Evolutionary conservation across 1,140 invertebrate genomes (phyloP).

Genomic region (Elysia chlorotica): DNA sequence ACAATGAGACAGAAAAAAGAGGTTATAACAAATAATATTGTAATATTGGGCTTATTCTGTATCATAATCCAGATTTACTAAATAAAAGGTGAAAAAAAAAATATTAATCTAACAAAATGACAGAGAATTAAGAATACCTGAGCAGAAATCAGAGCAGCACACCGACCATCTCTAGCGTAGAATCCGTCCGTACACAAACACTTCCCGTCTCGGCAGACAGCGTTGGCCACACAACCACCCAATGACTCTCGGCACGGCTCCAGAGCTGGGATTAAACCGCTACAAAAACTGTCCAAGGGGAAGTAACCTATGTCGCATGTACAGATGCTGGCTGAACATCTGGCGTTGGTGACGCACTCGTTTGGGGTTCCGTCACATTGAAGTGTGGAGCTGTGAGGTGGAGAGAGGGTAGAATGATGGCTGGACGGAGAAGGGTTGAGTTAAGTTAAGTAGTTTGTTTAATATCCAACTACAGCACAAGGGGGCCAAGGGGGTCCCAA

Average conservation of each 20-base stretch:
- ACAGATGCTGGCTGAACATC: slow-evolving; percentile 6
- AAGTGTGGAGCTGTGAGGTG: background rate
- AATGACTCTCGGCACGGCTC: background rate
- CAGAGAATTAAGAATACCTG: background rate
- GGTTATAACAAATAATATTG: no score
- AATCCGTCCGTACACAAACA: slow-evolving; percentile 24
- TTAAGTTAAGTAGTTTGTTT: background rate
- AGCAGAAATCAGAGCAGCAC: slow-evolving; percentile 9
- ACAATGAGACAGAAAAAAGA: no score
- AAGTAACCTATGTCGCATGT: slow-evolving; percentile 22
- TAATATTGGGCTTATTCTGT: no score
- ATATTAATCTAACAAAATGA: background rate
- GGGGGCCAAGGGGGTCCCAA: no score
- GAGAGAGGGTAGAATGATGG: no score
- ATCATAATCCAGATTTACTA: no score
- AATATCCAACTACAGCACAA: no score
- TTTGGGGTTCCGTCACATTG: slow-evolving; percentile 1
- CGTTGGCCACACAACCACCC: slow-evolving; percentile 15
- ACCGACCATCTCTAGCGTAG: slow-evolving; percentile 15
- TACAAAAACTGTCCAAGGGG: slow-evolving; percentile 21
- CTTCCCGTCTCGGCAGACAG: background rate
- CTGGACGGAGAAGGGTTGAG: background rate
- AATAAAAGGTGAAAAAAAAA: no score
- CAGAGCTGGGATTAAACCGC: background rate
- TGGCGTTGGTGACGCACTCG: slow-evolving; percentile 22